phyloP scores from a whole-genome alignment of 2,113 vertebrate genomes.

The Nannospalax galili region DNA sequence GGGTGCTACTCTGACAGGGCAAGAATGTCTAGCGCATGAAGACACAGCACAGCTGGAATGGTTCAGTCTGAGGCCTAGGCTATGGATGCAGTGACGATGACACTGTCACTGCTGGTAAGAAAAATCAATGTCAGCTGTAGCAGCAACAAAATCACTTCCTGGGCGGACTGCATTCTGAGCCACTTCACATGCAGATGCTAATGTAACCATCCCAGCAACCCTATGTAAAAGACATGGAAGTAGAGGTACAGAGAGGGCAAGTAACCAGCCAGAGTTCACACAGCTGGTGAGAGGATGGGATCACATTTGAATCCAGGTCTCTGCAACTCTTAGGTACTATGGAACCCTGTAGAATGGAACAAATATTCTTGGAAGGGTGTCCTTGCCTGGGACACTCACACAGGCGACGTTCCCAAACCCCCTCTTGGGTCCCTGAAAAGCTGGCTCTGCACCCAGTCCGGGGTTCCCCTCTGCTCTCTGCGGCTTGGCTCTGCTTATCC shows the following conservation, averaged over 20 bases:
- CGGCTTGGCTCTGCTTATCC: conserved; percentile 58
- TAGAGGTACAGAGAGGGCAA: conserved; percentile 16
- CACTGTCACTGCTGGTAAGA: background rate
- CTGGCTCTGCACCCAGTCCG: background rate
- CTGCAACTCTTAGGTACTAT: background rate
- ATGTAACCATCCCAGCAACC: background rate
- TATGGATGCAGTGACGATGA: fast-evolving
- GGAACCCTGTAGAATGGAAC: background rate
- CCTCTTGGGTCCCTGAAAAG: background rate
- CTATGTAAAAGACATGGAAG: background rate
- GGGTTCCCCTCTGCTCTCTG: background rate
- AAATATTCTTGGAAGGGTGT: background rate
- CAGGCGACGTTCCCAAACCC: conserved; percentile 25
- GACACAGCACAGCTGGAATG: background rate
- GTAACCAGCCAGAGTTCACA: background rate
- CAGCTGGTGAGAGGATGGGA: background rate
- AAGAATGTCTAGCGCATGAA: background rate
- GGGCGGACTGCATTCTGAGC: background rate
- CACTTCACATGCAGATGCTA: background rate
- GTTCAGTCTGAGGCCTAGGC: background rate
- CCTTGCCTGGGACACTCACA: background rate
- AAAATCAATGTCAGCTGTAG: background rate
- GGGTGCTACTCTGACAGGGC: fast-evolving
- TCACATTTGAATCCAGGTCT: background rate
- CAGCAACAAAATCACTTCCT: background rate